Evolutionary conservation across 2,888 invertebrate species (phyloP), one percentile per base, ranked within the genome.

Genomic region (Pecten maximus): DNA sequence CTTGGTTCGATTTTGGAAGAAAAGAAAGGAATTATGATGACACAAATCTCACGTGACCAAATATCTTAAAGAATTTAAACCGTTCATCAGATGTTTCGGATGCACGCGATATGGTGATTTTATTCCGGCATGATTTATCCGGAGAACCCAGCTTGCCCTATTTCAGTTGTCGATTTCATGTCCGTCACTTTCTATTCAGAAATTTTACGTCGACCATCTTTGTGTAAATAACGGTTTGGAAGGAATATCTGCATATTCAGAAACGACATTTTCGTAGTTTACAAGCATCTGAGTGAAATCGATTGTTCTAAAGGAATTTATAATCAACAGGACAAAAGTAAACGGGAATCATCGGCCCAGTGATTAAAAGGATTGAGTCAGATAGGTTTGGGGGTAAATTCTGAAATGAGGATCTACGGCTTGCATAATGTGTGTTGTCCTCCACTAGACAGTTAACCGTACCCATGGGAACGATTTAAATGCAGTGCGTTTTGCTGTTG

Each of bases 231-330:
- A 74, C 74, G 74, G 74, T 74, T 74, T 74, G 74, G 35, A 28
- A 74, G 35, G 35, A 74, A 35, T 74, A 74, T 74, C 74, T 74
- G 74, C 74, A 74, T 74, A 74, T 74, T 74, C 74, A 28, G 74
- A 74, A 74, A 74, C 74, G 74, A 74, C 74, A 74, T 74, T 74
- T 74, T 74, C 74, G 74, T 74, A 74, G 74, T 74, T 74, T 74
- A 74, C 74, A 74, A 74, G 74, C 74, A 74, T 74, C 74, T 10
- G 0, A 28, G 74, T 74, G 74, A 74, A 74, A 74, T 74, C 74
- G 74, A 74, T 74, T 74, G 74, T 74, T 74, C 74, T 28, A 28
- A 35, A 74, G 74, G 74, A 74, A 74, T 74, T 74, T 74, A 74
- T 74, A 74, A 74, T 74, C 74, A 74, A 35, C 35, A 74, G 28